phyloP scores from a whole-genome alignment of 2,888 invertebrate species.

The Ametastegia equiseti region DNA sequence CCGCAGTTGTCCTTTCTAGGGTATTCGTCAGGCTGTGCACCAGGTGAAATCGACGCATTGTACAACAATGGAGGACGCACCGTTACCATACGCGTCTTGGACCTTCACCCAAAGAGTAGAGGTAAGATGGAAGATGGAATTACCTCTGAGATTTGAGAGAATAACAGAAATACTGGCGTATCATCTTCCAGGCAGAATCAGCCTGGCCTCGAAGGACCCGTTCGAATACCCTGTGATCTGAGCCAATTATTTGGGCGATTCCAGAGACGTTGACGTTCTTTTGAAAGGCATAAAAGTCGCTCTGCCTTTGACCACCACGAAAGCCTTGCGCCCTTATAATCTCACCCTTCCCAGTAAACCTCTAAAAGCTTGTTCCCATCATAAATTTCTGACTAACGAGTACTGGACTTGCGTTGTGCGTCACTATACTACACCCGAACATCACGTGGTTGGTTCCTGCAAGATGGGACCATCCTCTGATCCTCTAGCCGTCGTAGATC shows the following conservation, averaged over 20 bases:
- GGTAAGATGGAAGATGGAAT: slow-evolving; percentile 73
- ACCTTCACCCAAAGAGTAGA: slow-evolving; percentile 82
- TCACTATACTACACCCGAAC: slow-evolving; percentile 86
- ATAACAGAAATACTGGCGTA: background rate
- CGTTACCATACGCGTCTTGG: slow-evolving; percentile 72
- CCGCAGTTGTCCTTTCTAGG: slow-evolving; percentile 83
- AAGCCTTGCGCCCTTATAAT: slow-evolving; percentile 67
- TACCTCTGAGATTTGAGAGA: no score
- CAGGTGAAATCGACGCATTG: slow-evolving; percentile 76
- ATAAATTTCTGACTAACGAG: slow-evolving; percentile 77
- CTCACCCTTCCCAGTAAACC: slow-evolving; percentile 51
- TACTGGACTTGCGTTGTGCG: slow-evolving; percentile 86
- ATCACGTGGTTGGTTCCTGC: slow-evolving; percentile 88
- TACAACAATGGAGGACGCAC: slow-evolving; percentile 67
- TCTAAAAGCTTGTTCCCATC: slow-evolving; percentile 56
- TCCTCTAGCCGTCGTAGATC: slow-evolving; percentile 85
- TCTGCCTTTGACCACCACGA: slow-evolving; percentile 78
- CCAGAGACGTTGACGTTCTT: slow-evolving; percentile 81
- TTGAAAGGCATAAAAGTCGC: slow-evolving; percentile 81
- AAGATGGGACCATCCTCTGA: slow-evolving; percentile 88
- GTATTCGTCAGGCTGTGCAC: slow-evolving; percentile 79
- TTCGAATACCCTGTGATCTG: slow-evolving; percentile 83
- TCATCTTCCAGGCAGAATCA: slow-evolving; percentile 73
- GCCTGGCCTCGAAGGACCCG: slow-evolving; percentile 83
- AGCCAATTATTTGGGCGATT: slow-evolving; percentile 85